phyloP scores from a whole-genome alignment of 2,888 invertebrate genomes.

The Aricia artaxerxes region DNA sequence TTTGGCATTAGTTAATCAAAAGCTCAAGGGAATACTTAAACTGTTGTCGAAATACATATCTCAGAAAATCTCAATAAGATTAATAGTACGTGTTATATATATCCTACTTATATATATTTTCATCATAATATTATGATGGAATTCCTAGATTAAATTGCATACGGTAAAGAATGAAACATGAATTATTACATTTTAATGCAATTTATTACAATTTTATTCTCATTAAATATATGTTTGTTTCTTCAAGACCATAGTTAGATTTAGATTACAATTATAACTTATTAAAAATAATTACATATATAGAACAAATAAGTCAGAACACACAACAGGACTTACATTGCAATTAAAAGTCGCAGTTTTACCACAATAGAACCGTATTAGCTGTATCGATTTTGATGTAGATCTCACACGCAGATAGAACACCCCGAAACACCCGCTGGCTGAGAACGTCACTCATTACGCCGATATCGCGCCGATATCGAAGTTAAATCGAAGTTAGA shows the following conservation, averaged over 20 bases:
- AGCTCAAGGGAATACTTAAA: too few relatives aligned
- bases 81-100: too few relatives aligned
- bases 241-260: background rate
- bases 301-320: background rate
- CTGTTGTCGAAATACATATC: too few relatives aligned
- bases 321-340: background rate
- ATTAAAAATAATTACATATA: background rate
- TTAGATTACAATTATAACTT: background rate
- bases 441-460: slow-evolving; percentile 73
- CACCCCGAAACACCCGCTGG: slow-evolving; percentile 63
- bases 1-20: too few relatives aligned
- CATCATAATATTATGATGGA: too few relatives aligned
- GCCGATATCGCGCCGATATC: slow-evolving; percentile 51
- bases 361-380: slow-evolving; percentile 38
- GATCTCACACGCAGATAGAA: slow-evolving; percentile 76
- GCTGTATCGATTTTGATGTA: slow-evolving; percentile 56
- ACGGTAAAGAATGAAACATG: too few relatives aligned
- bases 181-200: too few relatives aligned
- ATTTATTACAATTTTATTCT: too few relatives aligned
- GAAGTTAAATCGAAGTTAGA: slow-evolving; percentile 57
- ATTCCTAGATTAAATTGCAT: too few relatives aligned
- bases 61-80: too few relatives aligned
- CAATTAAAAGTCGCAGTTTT: slow-evolving; percentile 32
- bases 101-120: too few relatives aligned
- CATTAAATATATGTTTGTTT: too few relatives aligned